Percentiles rank a stretch among this genome's conserved stretches.
phyloP scores from a whole-genome alignment of 2,113 vertebrate genomes.

The Rhinogobius similis region DNA sequence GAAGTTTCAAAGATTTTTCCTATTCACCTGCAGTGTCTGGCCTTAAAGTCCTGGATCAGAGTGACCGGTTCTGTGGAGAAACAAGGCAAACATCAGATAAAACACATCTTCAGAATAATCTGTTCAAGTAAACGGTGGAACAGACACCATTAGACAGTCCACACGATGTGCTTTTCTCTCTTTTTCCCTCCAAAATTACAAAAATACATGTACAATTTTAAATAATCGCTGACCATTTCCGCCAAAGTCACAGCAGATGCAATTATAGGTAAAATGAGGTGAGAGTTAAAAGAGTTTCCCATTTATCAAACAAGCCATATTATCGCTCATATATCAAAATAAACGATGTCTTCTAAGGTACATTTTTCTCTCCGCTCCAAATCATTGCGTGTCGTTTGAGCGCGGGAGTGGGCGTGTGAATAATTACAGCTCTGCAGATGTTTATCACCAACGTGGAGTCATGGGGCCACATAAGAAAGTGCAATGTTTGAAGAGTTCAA shows the following conservation, averaged over 20 bases:
- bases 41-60: no score
- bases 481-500: neutral
- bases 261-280: neutral
- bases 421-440: constrained; percentile 3
- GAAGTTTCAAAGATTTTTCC: no score
- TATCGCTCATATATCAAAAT: neutral
- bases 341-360: neutral
- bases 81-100: no score
- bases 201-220: neutral
- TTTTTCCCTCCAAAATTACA: neutral
- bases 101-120: no score
- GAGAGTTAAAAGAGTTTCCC: neutral
- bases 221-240: neutral
- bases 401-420: neutral
- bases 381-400: neutral
- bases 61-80: no score
- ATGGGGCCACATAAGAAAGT: neutral
- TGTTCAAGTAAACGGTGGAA: no score
- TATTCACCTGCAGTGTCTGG: no score
- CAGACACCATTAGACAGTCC: no score
- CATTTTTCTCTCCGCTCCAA: neutral
- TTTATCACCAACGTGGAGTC: constrained; percentile 1
- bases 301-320: neutral
- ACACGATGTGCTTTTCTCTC: neutral
- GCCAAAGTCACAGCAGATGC: neutral